Conservation (phyloP, 2,797 vertebrate genomes). For the Pteronotus mesoamericanus region DNA sequence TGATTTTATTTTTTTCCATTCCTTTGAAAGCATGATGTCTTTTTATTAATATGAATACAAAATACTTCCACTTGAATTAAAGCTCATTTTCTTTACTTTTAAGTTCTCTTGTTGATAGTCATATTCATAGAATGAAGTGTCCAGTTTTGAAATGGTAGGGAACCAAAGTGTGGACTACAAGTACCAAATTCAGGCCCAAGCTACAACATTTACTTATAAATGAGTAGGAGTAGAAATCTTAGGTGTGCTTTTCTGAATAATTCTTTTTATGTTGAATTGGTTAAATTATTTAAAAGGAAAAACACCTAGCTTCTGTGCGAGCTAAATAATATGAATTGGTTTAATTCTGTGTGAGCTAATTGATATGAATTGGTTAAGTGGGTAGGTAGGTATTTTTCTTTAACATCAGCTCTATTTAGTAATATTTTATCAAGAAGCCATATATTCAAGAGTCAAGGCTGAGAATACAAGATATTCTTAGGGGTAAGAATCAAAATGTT, state of each 20-base stretch:
- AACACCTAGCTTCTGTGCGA: background rate
- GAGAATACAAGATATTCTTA: constrained; percentile 62
- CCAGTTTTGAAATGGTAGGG: constrained; percentile 17
- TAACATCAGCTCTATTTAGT: constrained; percentile 63
- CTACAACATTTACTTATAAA: constrained; percentile 56
- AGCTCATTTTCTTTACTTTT: constrained; percentile 55
- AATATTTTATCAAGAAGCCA: constrained; percentile 53
- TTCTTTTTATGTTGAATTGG: constrained; percentile 59
- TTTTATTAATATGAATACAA: constrained; percentile 56
- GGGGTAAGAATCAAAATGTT: constrained; percentile 57
- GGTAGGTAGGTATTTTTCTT: constrained; percentile 62
- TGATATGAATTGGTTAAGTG: constrained; percentile 50
- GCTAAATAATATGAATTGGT: constrained; percentile 38
- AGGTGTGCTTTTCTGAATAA: constrained; percentile 67
- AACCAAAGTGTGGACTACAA: constrained; percentile 34
- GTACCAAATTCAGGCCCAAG: constrained; percentile 58
- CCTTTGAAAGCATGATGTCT: constrained; percentile 68
- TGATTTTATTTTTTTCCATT: constrained; percentile 63
- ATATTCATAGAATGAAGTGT: constrained; percentile 35
- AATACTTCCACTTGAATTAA: constrained; percentile 53
- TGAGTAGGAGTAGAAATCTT: constrained; percentile 26
- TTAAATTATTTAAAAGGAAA: constrained; percentile 43
- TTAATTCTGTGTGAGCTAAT: constrained; percentile 66
- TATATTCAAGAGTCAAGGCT: constrained; percentile 1
- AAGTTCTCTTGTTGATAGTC: constrained; percentile 32